A percentile compares a stretch with the other conserved stretches of the same genome.
Conservation (phyloP, 2,113 vertebrate species). For the Nycticorax nycticorax region DNA sequence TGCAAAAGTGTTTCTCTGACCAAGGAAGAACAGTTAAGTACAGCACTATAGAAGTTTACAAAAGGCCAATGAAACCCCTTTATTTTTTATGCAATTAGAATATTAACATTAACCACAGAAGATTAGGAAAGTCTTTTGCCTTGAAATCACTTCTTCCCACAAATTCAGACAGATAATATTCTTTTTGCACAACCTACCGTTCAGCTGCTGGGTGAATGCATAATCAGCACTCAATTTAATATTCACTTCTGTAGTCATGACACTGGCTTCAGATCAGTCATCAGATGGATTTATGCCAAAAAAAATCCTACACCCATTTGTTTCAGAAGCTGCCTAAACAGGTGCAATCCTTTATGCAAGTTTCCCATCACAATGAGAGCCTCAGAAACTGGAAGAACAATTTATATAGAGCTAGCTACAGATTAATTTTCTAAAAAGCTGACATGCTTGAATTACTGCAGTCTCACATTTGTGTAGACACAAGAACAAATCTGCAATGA, state of each 20-base stretch:
- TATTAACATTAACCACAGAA: not conserved
- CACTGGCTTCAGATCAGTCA: not conserved
- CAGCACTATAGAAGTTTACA: constrained; percentile 17
- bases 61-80: constrained; percentile 7
- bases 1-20: constrained; percentile 24
- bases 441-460: constrained; percentile 6
- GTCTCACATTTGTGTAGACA: not conserved
- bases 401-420: constrained; percentile 2
- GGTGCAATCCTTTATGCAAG: constrained; percentile 44
- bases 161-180: not conserved
- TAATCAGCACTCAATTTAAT: constrained; percentile 27
- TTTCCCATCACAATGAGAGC: not conserved
- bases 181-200: not conserved
- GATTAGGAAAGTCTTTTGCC: not conserved
- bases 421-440: constrained; percentile 21
- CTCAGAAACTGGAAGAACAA: constrained; percentile 13
- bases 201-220: constrained; percentile 19
- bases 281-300: constrained; percentile 4
- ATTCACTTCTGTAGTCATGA: not conserved
- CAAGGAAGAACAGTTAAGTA: constrained; percentile 44
- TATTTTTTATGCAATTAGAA: constrained; percentile 26
- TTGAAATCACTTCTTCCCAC: not conserved
- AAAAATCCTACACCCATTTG: constrained; percentile 27
- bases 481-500: not conserved
- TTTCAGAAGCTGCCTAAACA: constrained; percentile 61